Evolutionary conservation across 2,113 vertebrate genomes (phyloP), one percentile per base, ranked within the genome.

Genomic region (Malaclemys terrapin): DNA sequence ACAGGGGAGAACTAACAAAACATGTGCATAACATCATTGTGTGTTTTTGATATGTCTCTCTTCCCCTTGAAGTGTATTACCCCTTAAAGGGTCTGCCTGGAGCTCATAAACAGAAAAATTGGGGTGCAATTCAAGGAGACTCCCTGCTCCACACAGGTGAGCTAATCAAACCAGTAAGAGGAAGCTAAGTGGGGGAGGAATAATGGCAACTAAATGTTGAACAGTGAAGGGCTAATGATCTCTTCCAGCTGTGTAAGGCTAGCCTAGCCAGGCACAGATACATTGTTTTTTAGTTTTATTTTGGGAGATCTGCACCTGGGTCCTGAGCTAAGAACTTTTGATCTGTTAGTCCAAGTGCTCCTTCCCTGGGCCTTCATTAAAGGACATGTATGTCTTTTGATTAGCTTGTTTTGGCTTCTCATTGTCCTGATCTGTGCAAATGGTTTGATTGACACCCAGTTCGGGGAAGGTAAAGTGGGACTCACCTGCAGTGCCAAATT

Each of bases 21-120:
- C 38, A 5, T 3, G 0, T 6, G 2, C 2, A 2, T 22, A 83
- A 1, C 12, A 8, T 4, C 85, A 38, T 35, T 19, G 54, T 86
- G 25, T 14, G 29, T 14, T 59, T 0, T 59, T 0, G 0, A 25
- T 81, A 12, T 78, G n/a, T 31, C 29, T 53, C 5, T 20, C 10
- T 19, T n/a, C 65, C 17, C 31, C 13, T 62, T n/a, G 6, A 62
- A 62, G 29, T 62, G 13, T 62, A 62, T 13, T 62, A 31, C 29
- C 27, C 13, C 4, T 65, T 65, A 17, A n/a, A 35, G 31, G 7
- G 31, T 65, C 62, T 35, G 62, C 31, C 14, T 35, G 13, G 14
- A 65, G 62, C 62, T 65, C 14, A 65, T 35, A 65, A 17, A 65
- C 29, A 17, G 31, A 65, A 35, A 35, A 35, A 7, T 3, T 65